These are phyloP conservation scores for Pachymerium ferrugineum DNA, from an alignment of 2,888 invertebrate genomes.

Conservation along the genomic window DNA sequence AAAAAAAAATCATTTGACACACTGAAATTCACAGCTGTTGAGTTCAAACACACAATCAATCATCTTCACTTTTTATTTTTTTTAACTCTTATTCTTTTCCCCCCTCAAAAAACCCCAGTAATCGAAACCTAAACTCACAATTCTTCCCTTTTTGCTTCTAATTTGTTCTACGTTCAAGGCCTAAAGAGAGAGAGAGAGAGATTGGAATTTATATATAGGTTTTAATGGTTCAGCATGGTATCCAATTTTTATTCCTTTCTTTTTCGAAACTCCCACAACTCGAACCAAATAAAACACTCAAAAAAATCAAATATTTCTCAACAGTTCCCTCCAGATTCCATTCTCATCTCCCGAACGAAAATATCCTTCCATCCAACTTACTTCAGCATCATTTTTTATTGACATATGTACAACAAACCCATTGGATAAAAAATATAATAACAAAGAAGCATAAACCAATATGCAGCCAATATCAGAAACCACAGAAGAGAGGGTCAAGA, in stretches of 20 bases:
- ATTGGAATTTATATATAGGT: no score
- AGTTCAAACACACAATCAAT: slow-evolving; percentile 6
- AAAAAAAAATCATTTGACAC: background rate
- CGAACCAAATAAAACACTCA: background rate
- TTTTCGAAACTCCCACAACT: background rate
- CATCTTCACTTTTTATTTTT: no score
- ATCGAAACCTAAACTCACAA: background rate
- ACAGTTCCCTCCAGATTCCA: background rate
- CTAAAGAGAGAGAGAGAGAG: no score
- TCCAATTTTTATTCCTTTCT: background rate
- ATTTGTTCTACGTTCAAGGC: no score
- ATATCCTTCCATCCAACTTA: slow-evolving; percentile 19
- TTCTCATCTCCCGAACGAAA: background rate
- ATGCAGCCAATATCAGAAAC: slow-evolving; percentile 8
- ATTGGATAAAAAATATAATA: background rate
- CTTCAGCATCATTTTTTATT: background rate
- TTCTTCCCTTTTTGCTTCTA: no score
- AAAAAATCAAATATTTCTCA: background rate
- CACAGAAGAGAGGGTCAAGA: slow-evolving; percentile 5
- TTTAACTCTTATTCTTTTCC: no score
- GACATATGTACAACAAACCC: background rate
- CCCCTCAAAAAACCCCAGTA: background rate
- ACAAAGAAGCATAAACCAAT: background rate
- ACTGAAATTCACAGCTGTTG: slow-evolving; percentile 5
- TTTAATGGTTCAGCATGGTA: no score